These are phyloP conservation scores for Malachius bipustulatus DNA, from an alignment of 2,888 invertebrate genomes.

Conservation along the genomic window DNA sequence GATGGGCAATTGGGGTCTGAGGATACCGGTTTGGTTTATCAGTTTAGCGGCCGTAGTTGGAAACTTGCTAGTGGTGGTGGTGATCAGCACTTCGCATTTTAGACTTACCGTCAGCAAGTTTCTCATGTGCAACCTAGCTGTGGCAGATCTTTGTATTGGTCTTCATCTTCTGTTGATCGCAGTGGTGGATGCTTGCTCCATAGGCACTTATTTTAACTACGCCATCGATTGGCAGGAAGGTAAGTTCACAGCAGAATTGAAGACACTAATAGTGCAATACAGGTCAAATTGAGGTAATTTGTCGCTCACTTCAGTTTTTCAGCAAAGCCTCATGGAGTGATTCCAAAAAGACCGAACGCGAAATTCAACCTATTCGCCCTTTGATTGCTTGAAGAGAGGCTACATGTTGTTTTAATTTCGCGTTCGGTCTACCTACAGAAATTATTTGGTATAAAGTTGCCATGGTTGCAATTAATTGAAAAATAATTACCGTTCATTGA, in stretches of 20 bases:
- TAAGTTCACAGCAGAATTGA: slow-evolving; percentile 22
- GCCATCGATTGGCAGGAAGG: slow-evolving; percentile 58
- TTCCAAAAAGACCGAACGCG: too few relatives aligned
- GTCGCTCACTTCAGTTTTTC: too few relatives aligned
- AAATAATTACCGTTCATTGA: too few relatives aligned
- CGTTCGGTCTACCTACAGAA: too few relatives aligned
- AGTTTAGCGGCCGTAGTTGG: slow-evolving; percentile 50
- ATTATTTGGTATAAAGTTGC: too few relatives aligned
- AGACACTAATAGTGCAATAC: too few relatives aligned
- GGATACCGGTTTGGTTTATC: slow-evolving; percentile 50
- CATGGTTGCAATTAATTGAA: too few relatives aligned
- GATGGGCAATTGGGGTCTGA: slow-evolving; percentile 45
- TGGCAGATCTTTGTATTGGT: slow-evolving; percentile 57
- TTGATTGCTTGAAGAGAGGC: too few relatives aligned
- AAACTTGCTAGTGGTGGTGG: slow-evolving; percentile 50
- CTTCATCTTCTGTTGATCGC: slow-evolving; percentile 50
- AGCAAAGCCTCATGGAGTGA: too few relatives aligned
- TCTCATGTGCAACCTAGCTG: slow-evolving; percentile 55
- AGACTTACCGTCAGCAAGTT: slow-evolving; percentile 44
- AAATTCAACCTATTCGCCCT: too few relatives aligned
- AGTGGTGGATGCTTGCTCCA: slow-evolving; percentile 48
- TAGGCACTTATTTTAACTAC: slow-evolving; percentile 53
- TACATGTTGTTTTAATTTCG: too few relatives aligned
- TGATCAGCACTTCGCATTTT: slow-evolving; percentile 41
- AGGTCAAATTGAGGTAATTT: too few relatives aligned